Evolutionary conservation across 1,140 invertebrate genomes (phyloP), one percentile per base, ranked within the genome.

Genomic region (Macrotrachela quadricornifera): DNA sequence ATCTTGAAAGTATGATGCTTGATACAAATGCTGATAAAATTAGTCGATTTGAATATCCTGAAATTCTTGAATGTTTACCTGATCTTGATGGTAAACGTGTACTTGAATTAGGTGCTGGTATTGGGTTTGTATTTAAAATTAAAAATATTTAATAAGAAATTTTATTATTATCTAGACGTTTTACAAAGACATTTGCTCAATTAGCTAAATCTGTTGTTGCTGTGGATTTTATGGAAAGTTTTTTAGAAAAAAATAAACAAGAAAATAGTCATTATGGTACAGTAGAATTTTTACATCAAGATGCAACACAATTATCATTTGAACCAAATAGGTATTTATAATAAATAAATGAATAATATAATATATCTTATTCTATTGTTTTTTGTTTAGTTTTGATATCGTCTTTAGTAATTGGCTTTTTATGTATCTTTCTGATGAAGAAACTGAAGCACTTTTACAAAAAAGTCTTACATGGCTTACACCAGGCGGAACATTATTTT

Each of bases 371-470:
- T 18, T 36, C 16, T 46, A 21, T 42, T 54, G 9, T 37, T 37
- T n/a, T n/a, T 43, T 18, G 57, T 60, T 10, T 55, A 72, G 70
- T 52, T 59, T 63, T 40, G 74, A 77, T 57, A 51, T 77, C 16
- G 67, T 78, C 6, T 78, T 78, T 62, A 74, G 74, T 57, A 78
- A 78, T 59, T 78, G 76, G 76, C 63, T 78, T 15, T 65, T 78
- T 46, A 78, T 78, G 76, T 78, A 78, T 58, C 57, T 78, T 38
- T 61, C 61, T 40, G 74, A 77, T 56, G 60, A 63, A 6, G 76
- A 78, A 58, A 67, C 73, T 6, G 59, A 68, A 39, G 57, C 64
- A 14, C 62, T 77, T 10, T 59, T 76, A 9, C 54, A 60, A 36
- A 73, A 71, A 50, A 63, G 72, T 38, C 57, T 77, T 6, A 50